A percentile compares a stretch with the other conserved stretches of the same genome.
These are phyloP conservation scores for Bombus affinis DNA, from an alignment of 1,140 invertebrate genomes.

Conservation along the genomic window DNA sequence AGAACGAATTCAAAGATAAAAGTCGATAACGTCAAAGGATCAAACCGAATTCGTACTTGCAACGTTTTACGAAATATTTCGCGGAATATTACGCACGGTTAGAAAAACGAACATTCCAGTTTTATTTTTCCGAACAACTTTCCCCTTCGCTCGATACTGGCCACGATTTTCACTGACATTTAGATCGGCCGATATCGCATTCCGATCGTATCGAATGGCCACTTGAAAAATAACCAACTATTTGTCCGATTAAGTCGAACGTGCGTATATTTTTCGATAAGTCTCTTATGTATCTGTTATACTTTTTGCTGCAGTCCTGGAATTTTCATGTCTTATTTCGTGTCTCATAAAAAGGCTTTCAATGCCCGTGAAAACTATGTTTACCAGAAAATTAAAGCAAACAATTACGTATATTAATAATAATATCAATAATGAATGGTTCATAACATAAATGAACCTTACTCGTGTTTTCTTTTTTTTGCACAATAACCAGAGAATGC, in stretches of 20 bases:
- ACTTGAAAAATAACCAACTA: slow-evolving; percentile 8
- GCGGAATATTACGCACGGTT: not conserved
- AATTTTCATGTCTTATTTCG: too few relatives aligned
- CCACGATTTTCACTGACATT: not conserved
- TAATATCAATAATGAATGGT: too few relatives aligned
- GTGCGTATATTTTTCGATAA: too few relatives aligned
- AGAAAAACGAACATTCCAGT: slow-evolving; percentile 1
- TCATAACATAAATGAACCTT: too few relatives aligned
- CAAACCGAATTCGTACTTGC: not conserved
- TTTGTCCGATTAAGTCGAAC: not conserved
- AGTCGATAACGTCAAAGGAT: not conserved
- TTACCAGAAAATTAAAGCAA: too few relatives aligned
- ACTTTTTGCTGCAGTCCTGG: not conserved
- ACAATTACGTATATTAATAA: too few relatives aligned
- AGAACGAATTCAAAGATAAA: not conserved
- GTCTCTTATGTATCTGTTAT: not conserved
- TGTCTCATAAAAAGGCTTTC: too few relatives aligned
- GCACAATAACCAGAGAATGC: too few relatives aligned
- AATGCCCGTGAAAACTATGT: too few relatives aligned
- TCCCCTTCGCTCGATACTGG: not conserved
- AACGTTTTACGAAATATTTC: not conserved
- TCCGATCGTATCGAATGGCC: not conserved
- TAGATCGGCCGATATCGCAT: not conserved
- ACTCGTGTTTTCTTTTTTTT: too few relatives aligned
- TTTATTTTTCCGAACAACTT: slow-evolving; percentile 13